Evolutionary conservation across 1,140 invertebrate species (phyloP).

Genomic region (Sycophila sp.): DNA sequence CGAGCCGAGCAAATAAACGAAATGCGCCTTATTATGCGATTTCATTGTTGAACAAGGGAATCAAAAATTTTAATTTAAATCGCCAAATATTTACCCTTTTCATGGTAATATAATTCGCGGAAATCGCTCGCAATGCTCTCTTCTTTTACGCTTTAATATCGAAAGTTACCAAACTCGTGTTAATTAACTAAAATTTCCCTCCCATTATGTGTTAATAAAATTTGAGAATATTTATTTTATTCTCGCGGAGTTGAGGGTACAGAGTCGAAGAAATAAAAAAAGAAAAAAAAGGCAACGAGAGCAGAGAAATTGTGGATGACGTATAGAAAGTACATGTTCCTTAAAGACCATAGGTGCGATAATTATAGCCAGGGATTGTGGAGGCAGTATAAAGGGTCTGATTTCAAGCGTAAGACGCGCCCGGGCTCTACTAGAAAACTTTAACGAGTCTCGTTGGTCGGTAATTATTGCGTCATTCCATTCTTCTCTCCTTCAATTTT

Average conservation of each 20-base stretch:
- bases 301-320: not conserved
- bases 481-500: constrained; percentile 21
- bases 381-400: constrained; percentile 16
- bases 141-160: too few species aligned
- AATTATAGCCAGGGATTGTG: constrained; percentile 19
- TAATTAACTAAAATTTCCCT: too few species aligned
- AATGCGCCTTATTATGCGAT: not conserved
- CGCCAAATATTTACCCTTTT: too few species aligned
- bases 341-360: constrained; percentile 19
- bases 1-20: not conserved
- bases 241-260: too few species aligned
- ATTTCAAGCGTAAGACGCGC: constrained; percentile 23
- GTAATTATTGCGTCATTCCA: constrained; percentile 38
- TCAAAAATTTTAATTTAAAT: too few species aligned
- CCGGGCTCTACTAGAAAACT: constrained; percentile 11
- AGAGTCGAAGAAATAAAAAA: not conserved
- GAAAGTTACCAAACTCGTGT: too few species aligned
- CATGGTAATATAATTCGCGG: too few species aligned
- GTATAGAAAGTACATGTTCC: not conserved
- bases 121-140: too few species aligned
- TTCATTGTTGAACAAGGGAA: not conserved
- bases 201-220: too few species aligned
- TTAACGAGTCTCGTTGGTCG: constrained; percentile 29
- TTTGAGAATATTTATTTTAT: too few species aligned
- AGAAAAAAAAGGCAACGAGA: not conserved